A percentile compares a stretch with the other conserved stretches of the same genome.
Conservation (phyloP, 2,113 vertebrate genomes). For the Chaetodon auriga region DNA sequence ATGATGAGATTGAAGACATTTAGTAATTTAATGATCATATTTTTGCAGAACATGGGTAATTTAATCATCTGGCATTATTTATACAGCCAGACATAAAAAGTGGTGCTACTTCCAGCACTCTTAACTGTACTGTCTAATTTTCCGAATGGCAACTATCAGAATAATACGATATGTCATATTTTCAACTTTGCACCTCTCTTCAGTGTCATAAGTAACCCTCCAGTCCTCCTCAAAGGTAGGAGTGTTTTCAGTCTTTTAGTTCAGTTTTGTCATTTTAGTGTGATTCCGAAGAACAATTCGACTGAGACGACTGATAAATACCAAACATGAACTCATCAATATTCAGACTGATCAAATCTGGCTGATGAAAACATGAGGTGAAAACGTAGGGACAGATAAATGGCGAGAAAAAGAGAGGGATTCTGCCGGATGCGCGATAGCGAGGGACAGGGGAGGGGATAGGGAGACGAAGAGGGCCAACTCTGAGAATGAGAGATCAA, state of each 20-base stretch:
- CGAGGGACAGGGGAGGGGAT: background rate
- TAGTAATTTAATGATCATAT: background rate
- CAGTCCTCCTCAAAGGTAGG: background rate
- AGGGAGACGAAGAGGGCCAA: constrained; percentile 42
- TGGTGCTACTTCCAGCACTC: background rate
- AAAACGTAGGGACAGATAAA: constrained; percentile 34
- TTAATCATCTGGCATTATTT: background rate
- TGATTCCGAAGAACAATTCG: background rate
- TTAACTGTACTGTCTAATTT: background rate
- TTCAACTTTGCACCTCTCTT: background rate
- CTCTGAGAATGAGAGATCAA: constrained; percentile 85
- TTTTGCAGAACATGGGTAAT: background rate
- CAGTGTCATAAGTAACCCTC: background rate
- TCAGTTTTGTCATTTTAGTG: background rate
- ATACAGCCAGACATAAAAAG: background rate
- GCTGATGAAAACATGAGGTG: constrained; percentile 55
- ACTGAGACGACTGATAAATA: background rate
- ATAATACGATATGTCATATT: background rate
- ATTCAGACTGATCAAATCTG: constrained; percentile 43
- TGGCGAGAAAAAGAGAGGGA: constrained; percentile 47
- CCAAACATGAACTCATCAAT: constrained; percentile 37
- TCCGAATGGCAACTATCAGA: background rate
- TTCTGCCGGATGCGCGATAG: constrained; percentile 39
- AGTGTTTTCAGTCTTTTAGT: background rate
- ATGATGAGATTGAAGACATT: background rate